Base-by-base conservation (phyloP, 2,888 invertebrate genomes). In the Acrocyrtus sp. region DNA sequence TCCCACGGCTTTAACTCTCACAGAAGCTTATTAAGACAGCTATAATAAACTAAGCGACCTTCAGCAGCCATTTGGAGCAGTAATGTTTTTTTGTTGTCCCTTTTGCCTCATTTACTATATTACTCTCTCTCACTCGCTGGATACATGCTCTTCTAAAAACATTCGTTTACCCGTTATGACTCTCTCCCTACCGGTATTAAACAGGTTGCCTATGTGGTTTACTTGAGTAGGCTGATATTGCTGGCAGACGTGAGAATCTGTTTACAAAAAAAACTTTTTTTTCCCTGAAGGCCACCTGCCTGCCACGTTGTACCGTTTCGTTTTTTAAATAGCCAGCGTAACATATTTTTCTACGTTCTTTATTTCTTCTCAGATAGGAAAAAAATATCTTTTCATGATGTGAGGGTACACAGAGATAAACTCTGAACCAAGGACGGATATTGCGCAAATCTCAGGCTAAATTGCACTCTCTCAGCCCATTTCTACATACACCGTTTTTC, bases 271-370 rank as follows among this genome's bases (percentile, higher is more conserved):
- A 56, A 41, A 34, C 24, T 27, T 19, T 58, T 58, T 58, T 56
- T 47, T 26, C 43, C 17, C 27, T 58, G 58, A 58, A 58, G 58
- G 58, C 43, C 58, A 47, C 58, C 24, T 57, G 43, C 26, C n/a
- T n/a, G n/a, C n/a, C n/a, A n/a, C 15, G 26, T 1, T n/a, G 29
- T 57, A 43, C 8, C 26, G 41, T 21, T 43, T 39, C 15, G 24
- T 47, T 47, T 51, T 51, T 51, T 22, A 10, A 21, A 47, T 29
- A n/a, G 10, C 3, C 17, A 12, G 57, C 47, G 24, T 27, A 47
- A 27, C 19, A 29, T 45, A 39, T 27, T 45, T 47, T 45, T 47
- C 45, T 19, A 47, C 47, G 17, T 47, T 47, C n/a, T 17, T 6
- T 12, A 15, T 12, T 15, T 10, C 17, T 43, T 5, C 43, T 29